phyloP scores from a whole-genome alignment of 2,113 vertebrate genomes.

The Chiloscyllium plagiosum region DNA sequence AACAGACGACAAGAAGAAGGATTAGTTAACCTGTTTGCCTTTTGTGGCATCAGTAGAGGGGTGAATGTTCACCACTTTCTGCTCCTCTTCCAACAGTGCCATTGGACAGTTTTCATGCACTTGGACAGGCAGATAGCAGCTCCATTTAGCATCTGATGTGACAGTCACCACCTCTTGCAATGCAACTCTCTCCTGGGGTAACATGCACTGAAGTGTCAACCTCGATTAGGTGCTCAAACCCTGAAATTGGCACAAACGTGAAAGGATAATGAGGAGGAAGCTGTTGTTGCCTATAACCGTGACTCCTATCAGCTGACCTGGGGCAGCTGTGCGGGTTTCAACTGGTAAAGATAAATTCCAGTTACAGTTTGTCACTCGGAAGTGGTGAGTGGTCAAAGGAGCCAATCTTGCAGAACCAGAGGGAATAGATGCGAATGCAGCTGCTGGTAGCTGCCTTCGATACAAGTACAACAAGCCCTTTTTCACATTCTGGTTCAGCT shows the following conservation, averaged over 20 bases:
- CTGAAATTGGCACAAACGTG: background rate
- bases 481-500: background rate
- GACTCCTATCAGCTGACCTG: background rate
- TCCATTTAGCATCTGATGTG: conserved; percentile 10
- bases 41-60: background rate
- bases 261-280: background rate
- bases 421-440: background rate
- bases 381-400: background rate
- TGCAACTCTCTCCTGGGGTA: background rate
- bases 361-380: background rate
- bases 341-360: background rate
- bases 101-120: background rate
- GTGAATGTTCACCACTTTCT: background rate
- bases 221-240: background rate
- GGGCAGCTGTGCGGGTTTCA: background rate
- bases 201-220: background rate
- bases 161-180: background rate
- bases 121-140: background rate
- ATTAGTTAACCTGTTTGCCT: background rate
- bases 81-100: background rate
- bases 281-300: background rate
- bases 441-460: background rate
- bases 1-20: background rate
- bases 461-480: background rate
- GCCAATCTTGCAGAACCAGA: background rate